Evolutionary conservation across 2,888 invertebrate genomes (phyloP), one percentile per base, ranked within the genome.

Genomic region (Hemicrepidius hirtus): DNA sequence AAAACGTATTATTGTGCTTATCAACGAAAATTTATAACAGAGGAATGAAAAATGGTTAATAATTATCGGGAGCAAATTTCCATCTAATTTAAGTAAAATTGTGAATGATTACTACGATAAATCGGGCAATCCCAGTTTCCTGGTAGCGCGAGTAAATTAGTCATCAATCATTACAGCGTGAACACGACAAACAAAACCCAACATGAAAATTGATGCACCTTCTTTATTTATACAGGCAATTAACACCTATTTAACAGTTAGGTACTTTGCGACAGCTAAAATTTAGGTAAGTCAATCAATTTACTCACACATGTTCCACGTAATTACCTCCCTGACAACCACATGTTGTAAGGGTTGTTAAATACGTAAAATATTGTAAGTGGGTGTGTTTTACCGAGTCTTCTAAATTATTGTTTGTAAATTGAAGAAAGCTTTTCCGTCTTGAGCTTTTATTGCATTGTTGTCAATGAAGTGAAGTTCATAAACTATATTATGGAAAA

Each of bases 211-310:
- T 37, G 37, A 37, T 32, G 57, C 57, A 37, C 12, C 37, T 57
- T 57, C 21, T 57, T 57, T 57, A 57, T 57, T 57, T 57, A 13
- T 37, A 37, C 12, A 57, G 35, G 18, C 57, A 57, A 57, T 57
- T 37, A 57, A 13, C 28, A 28, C 53, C n/a, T 24, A 28, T 53
- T 53, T 28, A 53, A 28, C 53, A 53, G 18, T 3, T 20, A 32
- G 18, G 4, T 46, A 53, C 53, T 53, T 53, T 53, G 13, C 5
- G 53, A 12, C 28, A 32, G 28, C 28, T 9, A 53, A 24, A 50
- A 53, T 28, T 13, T 53, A 53, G 53, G 32, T 12, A 53, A 53
- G 53, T 53, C 53, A 53, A 53, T 28, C 53, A 53, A 53, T 53
- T 53, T 53, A 28, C 28, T 53, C 13, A 13, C 53, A 28, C n/a